Evolutionary conservation across 2,888 invertebrate species (phyloP), one percentile per base, ranked within the genome.

Genomic region (Hirudinaria manillensis): DNA sequence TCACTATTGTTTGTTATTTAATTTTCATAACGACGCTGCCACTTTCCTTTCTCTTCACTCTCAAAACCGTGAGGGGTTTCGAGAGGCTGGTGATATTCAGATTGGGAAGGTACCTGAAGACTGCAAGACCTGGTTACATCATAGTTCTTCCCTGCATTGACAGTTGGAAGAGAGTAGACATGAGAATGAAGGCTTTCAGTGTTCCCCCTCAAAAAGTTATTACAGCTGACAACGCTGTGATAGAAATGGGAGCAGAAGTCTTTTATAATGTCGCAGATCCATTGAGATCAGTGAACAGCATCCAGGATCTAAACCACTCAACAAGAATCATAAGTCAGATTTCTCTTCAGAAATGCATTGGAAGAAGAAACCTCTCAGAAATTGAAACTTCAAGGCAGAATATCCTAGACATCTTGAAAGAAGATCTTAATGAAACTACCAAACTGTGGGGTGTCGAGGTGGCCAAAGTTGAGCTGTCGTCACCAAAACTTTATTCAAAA

Each of bases 121-220:
- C 80, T 2, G 82, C 81, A 79, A 83, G 83, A 36, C 82, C 83
- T 76, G 87, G 86, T 21, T 79, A 84, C 24, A 82, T 83, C 3
- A 81, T 86, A 72, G 81, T 86, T 45, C 80, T 87, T 61, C 87
- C 87, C 3, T 84, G 84, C 79, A 82, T 87, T 72, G 86, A 86
- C 77, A 80, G 79, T 13, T 81, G 79, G 32, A 82, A 82, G 73
- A 82, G 80, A 72, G 83, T 87, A 3, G 86, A 86, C 78, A 81
- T 85, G 34, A 80, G 86, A 45, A 81, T 83, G 75, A 86, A 82
- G 75, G 86, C 86, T 7, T 85, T 86, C 79, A 85, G 84, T 80
- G 85, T 87, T 13, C 86, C 87, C n/a, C 85, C 86, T 19, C 81
- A 86, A 56, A 86, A 86, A 82, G 86, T 86, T 3, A 82, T 87